These are phyloP conservation scores for Anguilla japonica DNA, from an alignment of 2,113 vertebrate species.

Conservation along the genomic window DNA sequence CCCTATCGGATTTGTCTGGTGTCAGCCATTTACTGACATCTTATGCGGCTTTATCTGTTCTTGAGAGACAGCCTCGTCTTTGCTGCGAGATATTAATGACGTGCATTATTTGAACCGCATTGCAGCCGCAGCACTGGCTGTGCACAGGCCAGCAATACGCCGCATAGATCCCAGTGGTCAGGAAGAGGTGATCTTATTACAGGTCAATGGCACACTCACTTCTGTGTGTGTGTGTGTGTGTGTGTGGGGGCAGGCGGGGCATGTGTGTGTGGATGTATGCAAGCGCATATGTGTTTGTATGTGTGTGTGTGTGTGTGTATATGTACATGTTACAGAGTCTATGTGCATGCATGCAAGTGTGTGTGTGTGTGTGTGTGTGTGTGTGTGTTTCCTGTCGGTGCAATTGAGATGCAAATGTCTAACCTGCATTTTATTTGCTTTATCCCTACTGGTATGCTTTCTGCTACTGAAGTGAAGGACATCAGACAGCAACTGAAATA, in stretches of 20 bases:
- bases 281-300: background rate
- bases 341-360: background rate
- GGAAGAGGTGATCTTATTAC: background rate
- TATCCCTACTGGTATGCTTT: too few relatives aligned
- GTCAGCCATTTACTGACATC: conserved; percentile 64
- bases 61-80: background rate
- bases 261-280: background rate
- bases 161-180: background rate
- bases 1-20: conserved; percentile 58
- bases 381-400: background rate
- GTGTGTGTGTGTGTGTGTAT: background rate
- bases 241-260: too few relatives aligned
- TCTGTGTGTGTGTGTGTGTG: background rate
- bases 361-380: background rate
- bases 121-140: background rate
- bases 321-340: too few relatives aligned
- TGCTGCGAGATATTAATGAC: conserved; percentile 19
- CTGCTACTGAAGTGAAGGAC: too few relatives aligned
- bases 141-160: background rate
- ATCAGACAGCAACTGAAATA: too few relatives aligned
- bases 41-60: conserved; percentile 40
- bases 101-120: background rate
- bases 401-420: too few relatives aligned
- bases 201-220: background rate
- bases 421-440: too few relatives aligned